phyloP scores from a whole-genome alignment of 2,113 vertebrate species.

The Lipotes vexillifer region DNA sequence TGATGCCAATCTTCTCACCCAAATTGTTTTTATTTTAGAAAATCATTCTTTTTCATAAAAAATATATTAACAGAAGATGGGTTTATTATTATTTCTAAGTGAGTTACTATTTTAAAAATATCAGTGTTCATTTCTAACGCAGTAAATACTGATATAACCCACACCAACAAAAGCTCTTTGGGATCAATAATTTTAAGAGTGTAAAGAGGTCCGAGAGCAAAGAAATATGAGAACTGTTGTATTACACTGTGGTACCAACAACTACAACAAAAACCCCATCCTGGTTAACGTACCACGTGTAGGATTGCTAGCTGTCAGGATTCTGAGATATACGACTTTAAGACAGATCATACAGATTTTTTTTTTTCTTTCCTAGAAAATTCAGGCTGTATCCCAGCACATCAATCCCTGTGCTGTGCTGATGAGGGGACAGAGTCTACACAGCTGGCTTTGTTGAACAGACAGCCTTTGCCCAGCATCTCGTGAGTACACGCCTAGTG shows the following conservation, averaged over 20 bases:
- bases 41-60: not conserved
- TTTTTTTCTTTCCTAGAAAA: not conserved
- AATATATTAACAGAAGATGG: not conserved
- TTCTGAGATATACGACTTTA: not conserved
- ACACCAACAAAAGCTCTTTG: not conserved
- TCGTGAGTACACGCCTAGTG: fast-evolving
- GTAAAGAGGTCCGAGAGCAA: not conserved
- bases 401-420: too few relatives aligned
- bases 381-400: fast-evolving
- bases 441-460: not conserved
- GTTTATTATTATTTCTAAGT: not conserved
- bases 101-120: not conserved
- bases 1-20: not conserved
- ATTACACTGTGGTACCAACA: not conserved
- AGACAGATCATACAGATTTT: not conserved
- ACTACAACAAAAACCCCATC: not conserved
- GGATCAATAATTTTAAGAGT: not conserved
- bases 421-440: not conserved
- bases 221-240: not conserved
- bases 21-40: not conserved
- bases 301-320: not conserved
- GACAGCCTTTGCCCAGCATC: not conserved
- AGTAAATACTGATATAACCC: not conserved
- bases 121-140: not conserved
- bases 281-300: not conserved